These are phyloP conservation scores for Pedetes capensis DNA, from an alignment of 2,113 vertebrate species.

Conservation along the genomic window DNA sequence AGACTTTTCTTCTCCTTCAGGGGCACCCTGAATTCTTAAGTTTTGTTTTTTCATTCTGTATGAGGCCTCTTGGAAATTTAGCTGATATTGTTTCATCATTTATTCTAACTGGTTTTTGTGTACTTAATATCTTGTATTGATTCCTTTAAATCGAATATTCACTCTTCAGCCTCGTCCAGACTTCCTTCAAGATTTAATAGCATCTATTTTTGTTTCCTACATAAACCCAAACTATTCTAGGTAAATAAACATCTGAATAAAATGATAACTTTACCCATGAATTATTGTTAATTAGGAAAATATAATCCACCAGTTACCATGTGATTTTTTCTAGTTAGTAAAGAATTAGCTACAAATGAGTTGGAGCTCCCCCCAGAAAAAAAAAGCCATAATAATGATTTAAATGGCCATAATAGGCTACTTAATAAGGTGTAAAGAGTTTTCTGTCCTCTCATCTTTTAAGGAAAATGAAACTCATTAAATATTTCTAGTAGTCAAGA, in stretches of 20 bases:
- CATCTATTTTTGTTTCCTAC: not conserved
- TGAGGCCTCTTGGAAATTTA: no score
- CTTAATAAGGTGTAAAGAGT: not conserved
- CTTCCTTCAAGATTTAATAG: not conserved
- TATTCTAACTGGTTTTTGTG: no score
- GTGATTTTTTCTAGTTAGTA: not conserved
- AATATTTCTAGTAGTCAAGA: not conserved
- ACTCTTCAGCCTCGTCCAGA: no score
- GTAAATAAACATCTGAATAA: not conserved
- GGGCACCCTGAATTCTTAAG: no score
- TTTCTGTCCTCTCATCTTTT: not conserved
- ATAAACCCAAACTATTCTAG: not conserved
- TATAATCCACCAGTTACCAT: not conserved
- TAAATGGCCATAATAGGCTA: not conserved
- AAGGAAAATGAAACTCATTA: conserved; percentile 9
- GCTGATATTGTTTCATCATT: no score
- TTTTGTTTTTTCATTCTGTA: no score
- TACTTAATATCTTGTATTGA: no score
- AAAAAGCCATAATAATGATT: not conserved
- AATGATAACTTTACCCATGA: not conserved
- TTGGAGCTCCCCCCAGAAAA: not conserved
- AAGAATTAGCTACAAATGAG: not conserved
- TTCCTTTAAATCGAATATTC: no score
- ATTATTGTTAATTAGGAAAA: not conserved
- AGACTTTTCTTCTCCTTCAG: no score